Percentiles rank a stretch among this genome's conserved stretches.
Conservation (phyloP, 2,888 invertebrate genomes). For the Apodemia mormo region DNA sequence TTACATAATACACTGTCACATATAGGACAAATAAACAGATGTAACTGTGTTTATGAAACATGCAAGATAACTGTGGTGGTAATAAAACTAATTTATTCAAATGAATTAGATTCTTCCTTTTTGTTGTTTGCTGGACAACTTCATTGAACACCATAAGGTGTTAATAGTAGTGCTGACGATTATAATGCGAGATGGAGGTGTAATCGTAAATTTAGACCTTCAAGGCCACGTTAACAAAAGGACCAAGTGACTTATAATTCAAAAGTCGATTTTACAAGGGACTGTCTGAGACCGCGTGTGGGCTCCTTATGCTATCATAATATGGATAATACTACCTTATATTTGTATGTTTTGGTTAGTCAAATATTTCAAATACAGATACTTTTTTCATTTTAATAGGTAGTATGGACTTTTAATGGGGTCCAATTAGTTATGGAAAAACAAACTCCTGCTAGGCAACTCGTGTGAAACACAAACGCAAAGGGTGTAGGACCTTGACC, state of each 20-base stretch:
- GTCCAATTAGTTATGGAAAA: too few relatives aligned
- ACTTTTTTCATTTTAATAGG: too few relatives aligned
- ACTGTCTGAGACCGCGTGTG: conserved; percentile 75
- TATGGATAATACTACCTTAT: conserved; percentile 45
- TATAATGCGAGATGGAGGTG: conserved; percentile 60
- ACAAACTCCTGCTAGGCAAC: too few relatives aligned
- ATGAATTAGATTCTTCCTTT: background rate
- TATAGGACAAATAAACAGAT: background rate
- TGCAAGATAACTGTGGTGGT: background rate
- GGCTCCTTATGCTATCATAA: conserved; percentile 47
- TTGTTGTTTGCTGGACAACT: conserved; percentile 45
- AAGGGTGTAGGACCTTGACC: too few relatives aligned
- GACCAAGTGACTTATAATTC: conserved; percentile 68
- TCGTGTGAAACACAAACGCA: too few relatives aligned
- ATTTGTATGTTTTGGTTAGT: background rate
- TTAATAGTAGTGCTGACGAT: conserved; percentile 74
- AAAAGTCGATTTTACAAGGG: conserved; percentile 78
- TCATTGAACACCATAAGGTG: conserved; percentile 70
- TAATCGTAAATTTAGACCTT: conserved; percentile 73
- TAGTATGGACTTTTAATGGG: too few relatives aligned
- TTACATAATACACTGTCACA: background rate
- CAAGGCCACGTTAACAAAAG: conserved; percentile 73
- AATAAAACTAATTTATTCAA: background rate
- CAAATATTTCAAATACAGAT: too few relatives aligned
- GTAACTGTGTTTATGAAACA: background rate